A percentile compares a stretch with the other conserved stretches of the same genome.
These are phyloP conservation scores for Eutrigla gurnardus DNA, from an alignment of 2,797 vertebrate species.

Conservation along the genomic window DNA sequence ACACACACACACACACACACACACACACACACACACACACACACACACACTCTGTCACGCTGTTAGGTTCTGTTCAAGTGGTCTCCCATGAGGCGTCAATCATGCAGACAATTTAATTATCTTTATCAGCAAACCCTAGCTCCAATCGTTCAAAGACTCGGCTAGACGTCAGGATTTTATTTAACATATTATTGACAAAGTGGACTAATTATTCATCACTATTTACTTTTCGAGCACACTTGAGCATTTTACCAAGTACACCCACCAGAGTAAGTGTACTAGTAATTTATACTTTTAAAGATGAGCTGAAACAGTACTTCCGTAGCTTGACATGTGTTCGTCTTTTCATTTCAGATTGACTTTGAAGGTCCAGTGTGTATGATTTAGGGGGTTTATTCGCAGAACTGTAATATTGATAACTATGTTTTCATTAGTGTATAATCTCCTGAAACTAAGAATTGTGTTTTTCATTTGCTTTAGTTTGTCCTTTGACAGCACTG, in stretches of 20 bases:
- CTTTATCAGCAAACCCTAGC: slow-evolving; percentile 35
- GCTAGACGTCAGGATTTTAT: slow-evolving; percentile 1
- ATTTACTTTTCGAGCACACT: not conserved
- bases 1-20: not conserved
- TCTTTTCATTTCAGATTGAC: no score
- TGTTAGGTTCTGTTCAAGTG: not conserved
- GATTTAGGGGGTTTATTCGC: not conserved
- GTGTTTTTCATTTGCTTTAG: not conserved
- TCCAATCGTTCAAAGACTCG: slow-evolving; percentile 5
- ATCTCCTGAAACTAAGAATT: not conserved
- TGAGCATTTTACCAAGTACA: not conserved
- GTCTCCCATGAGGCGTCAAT: slow-evolving; percentile 26
- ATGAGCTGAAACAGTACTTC: no score
- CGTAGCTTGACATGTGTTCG: no score
- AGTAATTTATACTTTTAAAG: not conserved
- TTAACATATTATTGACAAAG: slow-evolving; percentile 20
- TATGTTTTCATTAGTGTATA: not conserved
- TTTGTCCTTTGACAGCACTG: slow-evolving; percentile 1
- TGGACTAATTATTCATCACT: slow-evolving; percentile 3
- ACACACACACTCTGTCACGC: not conserved
- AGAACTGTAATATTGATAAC: not conserved
- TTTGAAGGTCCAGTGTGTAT: not conserved
- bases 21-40: not conserved
- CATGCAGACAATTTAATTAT: slow-evolving; percentile 49
- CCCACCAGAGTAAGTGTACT: not conserved